Percentiles rank a stretch among this genome's conserved stretches.
Conservation (phyloP, 2,113 vertebrate species). For the Sula dactylatra region DNA sequence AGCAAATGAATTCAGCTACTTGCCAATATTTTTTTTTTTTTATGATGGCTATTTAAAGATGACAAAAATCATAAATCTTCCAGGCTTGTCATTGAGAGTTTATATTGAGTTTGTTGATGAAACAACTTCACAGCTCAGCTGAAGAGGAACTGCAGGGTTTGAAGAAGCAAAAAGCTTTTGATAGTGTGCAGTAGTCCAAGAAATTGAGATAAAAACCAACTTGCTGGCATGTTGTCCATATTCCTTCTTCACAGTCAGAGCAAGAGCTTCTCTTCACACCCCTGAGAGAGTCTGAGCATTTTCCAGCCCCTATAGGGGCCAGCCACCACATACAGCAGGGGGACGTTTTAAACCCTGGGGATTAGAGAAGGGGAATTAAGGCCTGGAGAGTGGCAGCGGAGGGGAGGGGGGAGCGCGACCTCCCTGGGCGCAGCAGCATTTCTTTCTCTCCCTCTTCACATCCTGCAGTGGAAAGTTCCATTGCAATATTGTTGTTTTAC, state of each 20-base stretch:
- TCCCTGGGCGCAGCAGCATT: not conserved
- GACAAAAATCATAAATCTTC: slow-evolving; percentile 54
- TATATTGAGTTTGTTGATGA: slow-evolving; percentile 46
- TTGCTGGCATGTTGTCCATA: slow-evolving; percentile 1
- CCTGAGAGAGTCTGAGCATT: not conserved
- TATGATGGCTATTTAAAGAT: slow-evolving; percentile 44
- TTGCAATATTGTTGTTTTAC: not conserved
- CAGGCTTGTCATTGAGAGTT: slow-evolving; percentile 32
- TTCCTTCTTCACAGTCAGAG: not conserved
- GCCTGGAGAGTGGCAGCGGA: not conserved
- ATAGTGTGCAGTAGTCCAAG: slow-evolving; percentile 48
- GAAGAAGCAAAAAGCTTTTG: slow-evolving; percentile 41
- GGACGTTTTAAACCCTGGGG: not conserved
- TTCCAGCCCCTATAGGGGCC: not conserved
- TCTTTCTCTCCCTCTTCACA: not conserved
- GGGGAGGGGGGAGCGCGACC: fast-evolving
- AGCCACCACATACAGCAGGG: not conserved
- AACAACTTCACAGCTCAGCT: slow-evolving; percentile 46
- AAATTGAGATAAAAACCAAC: slow-evolving; percentile 32
- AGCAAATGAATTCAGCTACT: slow-evolving; percentile 21
- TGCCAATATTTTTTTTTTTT: not conserved
- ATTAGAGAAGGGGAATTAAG: not conserved
- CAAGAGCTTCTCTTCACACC: not conserved
- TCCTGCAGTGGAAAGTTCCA: slow-evolving; percentile 21
- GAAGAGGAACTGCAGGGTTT: slow-evolving; percentile 32